Conservation (phyloP, 2,113 vertebrate species). For the Hypanus sabinus region DNA sequence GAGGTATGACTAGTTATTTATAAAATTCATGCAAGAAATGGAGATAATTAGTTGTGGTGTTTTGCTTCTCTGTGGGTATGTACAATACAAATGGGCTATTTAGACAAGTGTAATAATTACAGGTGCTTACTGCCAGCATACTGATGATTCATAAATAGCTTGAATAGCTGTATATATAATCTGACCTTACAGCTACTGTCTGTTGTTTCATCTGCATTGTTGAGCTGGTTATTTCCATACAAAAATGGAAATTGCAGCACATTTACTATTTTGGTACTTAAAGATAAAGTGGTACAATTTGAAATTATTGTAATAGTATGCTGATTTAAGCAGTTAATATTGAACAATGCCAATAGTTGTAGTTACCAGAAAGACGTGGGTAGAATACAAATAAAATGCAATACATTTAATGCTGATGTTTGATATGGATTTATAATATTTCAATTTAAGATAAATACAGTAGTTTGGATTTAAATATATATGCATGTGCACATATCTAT, state of each 20-base stretch:
- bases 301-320: slow-evolving; percentile 31
- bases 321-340: slow-evolving; percentile 27
- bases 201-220: slow-evolving; percentile 5
- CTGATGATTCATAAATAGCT: slow-evolving; percentile 27
- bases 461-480: not conserved
- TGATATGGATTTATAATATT: not conserved
- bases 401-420: not conserved
- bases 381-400: slow-evolving; percentile 27
- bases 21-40: slow-evolving; percentile 32
- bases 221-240: not conserved
- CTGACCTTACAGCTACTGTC: slow-evolving; percentile 8
- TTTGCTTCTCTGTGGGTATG: slow-evolving; percentile 36
- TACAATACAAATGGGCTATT: slow-evolving; percentile 34
- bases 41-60: slow-evolving; percentile 33
- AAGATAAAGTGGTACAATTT: not conserved
- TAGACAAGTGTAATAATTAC: slow-evolving; percentile 35
- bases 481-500: not conserved
- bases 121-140: slow-evolving; percentile 26
- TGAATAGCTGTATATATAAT: slow-evolving; percentile 14
- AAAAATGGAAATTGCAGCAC: not conserved
- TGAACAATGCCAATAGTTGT: not conserved
- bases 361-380: not conserved
- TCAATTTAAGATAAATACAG: not conserved
- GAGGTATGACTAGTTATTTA: slow-evolving; percentile 28
- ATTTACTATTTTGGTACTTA: slow-evolving; percentile 8